Conservation (phyloP, 35 echinoderm and acorn worm species). For the Holothuria glaberrima region DNA sequence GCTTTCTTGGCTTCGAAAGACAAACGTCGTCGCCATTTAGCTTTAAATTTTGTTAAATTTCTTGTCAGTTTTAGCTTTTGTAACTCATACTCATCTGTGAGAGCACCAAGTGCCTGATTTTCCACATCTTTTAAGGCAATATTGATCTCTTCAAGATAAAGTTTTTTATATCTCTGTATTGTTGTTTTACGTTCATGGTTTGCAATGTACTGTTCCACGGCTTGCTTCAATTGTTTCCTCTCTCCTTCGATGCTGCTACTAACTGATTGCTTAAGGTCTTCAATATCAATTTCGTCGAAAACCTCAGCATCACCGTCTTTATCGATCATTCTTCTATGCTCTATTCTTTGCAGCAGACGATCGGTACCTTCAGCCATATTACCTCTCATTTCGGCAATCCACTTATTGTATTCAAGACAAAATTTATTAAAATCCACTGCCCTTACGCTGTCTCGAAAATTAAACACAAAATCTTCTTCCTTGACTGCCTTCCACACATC, state of each 20-base stretch:
- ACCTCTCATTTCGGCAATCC: conserved; percentile 28
- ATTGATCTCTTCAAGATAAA: neutral
- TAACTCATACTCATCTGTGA: conserved; percentile 25
- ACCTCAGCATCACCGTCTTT: too few relatives aligned
- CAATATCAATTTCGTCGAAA: neutral
- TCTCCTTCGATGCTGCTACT: neutral
- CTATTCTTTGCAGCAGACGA: too few relatives aligned
- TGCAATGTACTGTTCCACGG: conserved; percentile 14
- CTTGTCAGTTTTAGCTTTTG: neutral
- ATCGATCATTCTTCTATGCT: too few relatives aligned
- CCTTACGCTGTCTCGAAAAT: conserved; percentile 49
- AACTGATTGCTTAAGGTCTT: neutral
- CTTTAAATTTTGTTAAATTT: conserved; percentile 22
- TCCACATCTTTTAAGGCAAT: conserved; percentile 11
- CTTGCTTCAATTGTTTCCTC: neutral
- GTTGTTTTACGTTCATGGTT: conserved; percentile 16
- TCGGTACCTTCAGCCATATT: neutral
- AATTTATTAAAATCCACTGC: conserved; percentile 25
- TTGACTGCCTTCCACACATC: conserved; percentile 50
- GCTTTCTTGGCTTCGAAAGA: neutral
- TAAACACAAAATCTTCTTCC: conserved; percentile 53
- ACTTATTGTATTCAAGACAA: conserved; percentile 39
- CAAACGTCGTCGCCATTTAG: neutral
- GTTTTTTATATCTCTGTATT: neutral
- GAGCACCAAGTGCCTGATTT: neutral